Conservation (phyloP, 2,888 invertebrate species). For the Apodemia zela region DNA sequence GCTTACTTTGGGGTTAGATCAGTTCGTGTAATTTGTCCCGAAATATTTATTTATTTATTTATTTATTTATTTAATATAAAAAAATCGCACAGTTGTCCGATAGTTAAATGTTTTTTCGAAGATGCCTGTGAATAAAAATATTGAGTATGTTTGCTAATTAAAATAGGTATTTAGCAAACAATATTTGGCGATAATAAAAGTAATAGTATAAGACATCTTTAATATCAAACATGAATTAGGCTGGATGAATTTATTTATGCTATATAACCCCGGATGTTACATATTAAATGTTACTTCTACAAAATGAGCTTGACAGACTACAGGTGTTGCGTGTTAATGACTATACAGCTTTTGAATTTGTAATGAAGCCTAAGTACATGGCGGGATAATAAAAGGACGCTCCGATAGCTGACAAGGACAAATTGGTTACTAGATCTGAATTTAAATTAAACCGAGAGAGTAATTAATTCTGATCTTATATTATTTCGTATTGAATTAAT, state of each 20-base stretch:
- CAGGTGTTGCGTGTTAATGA: conserved; percentile 74
- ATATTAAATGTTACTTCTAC: background rate
- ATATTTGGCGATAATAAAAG: no score
- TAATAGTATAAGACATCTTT: background rate
- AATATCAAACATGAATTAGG: background rate
- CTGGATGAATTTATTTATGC: background rate
- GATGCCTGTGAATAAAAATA: no score
- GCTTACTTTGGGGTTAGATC: no score
- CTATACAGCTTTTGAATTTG: conserved; percentile 39
- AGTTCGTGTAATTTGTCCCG: no score
- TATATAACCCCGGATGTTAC: background rate
- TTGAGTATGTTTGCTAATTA: no score
- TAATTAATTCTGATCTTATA: conserved; percentile 9
- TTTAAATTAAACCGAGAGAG: conserved; percentile 13
- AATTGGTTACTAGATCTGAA: conserved; percentile 11
- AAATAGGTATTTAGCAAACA: no score
- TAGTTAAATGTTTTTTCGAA: no score
- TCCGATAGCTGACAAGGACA: conserved; percentile 13
- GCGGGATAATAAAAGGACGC: conserved; percentile 6
- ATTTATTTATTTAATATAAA: no score
- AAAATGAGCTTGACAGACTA: conserved; percentile 42
- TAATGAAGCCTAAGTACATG: conserved; percentile 28
- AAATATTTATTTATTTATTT: no score
- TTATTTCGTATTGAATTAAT: conserved; percentile 5
- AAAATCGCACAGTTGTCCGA: no score